Base-by-base conservation (phyloP, 2,888 invertebrate genomes). In the Coremacera marginata region DNA sequence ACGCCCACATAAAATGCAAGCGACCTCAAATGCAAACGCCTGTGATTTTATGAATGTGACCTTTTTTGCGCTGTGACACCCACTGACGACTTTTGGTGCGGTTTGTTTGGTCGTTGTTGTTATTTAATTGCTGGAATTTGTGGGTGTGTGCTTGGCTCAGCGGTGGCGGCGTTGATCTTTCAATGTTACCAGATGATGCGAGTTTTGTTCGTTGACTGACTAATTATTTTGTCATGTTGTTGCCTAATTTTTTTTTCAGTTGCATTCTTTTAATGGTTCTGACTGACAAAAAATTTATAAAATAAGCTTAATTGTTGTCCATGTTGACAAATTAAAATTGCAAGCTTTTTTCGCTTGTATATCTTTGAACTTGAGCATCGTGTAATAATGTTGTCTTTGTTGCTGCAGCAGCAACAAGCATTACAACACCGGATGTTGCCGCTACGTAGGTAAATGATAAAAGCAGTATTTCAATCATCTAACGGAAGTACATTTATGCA, bases 151-250 rank as follows among this genome's bases (percentile, higher is more conserved):
- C 11, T 44, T 44, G 11, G 11, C 11, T 44, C 25, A 49, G 52
- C 70, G 51, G 52, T 51, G 52, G 70, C 27, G 70, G 70, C 51
- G 37, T 7, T 25, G 31, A 19, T 27, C n/a, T 52, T 52, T 55
- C 9, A 67, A 67, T 67, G 67, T 16, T 67, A 67, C 19, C 44
- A 44, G 11, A 44, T 44, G 44, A 67, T 44, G 49, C 44, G n/a
- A 27, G 19, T 60, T 27, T 27, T 27, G 16, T 19, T 22, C 31
- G 25, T 49, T 19, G 19, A 3, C 68, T 68, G 68, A 16, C 51
- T 52, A 68, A 68, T 68, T 68, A 51, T 51, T 51, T 68, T 68
- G 16, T 68, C 19, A 25, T 51, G 27, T 44, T 44, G 44, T 11
- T 44, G 44, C 44, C 11, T 19, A 14, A n/a, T 22, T 1, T 19